phyloP scores from a whole-genome alignment of 2,888 invertebrate genomes.

The Bembecia ichneumoniformis region DNA sequence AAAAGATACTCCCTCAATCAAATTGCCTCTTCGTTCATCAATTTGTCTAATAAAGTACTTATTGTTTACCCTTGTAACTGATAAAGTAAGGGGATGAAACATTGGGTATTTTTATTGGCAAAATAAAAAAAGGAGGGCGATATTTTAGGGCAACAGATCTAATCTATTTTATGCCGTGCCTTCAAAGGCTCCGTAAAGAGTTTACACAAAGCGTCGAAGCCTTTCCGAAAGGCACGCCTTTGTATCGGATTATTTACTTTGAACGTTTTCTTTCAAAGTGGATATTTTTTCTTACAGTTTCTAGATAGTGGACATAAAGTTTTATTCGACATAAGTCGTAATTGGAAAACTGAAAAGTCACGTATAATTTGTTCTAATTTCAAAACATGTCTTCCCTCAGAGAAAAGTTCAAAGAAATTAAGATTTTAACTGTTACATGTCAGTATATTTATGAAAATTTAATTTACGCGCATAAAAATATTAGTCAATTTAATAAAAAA shows the following conservation, averaged over 20 bases:
- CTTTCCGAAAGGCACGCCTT: background rate
- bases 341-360: too few species aligned
- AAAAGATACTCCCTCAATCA: too few species aligned
- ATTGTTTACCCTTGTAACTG: background rate
- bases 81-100: background rate
- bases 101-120: background rate
- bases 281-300: constrained; percentile 3
- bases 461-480: too few species aligned
- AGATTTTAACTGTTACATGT: too few species aligned
- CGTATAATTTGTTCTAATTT: too few species aligned
- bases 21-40: too few species aligned
- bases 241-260: background rate
- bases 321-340: too few species aligned
- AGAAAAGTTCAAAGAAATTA: too few species aligned
- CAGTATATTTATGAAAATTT: too few species aligned
- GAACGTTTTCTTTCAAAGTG: background rate
- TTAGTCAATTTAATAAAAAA: too few species aligned
- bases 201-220: background rate
- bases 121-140: background rate
- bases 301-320: background rate
- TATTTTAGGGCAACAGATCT: background rate
- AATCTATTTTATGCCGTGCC: background rate
- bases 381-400: too few species aligned
- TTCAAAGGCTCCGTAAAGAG: constrained; percentile 1
- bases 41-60: too few species aligned